phyloP scores from a whole-genome alignment of 1,140 invertebrate genomes.

The Pissodes strobi region DNA sequence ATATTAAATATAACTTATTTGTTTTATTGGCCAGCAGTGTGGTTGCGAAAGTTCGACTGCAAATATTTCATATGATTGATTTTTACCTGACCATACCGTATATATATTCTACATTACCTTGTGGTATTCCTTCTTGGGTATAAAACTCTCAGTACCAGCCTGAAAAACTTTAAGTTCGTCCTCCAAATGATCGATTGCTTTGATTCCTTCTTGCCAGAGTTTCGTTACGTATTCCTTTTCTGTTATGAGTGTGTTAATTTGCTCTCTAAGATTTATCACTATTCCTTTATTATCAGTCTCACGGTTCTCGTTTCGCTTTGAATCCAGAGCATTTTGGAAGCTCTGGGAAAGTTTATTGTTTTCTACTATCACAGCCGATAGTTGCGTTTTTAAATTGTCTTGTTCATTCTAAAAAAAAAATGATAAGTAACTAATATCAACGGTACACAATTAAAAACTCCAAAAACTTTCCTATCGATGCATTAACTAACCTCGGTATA shows the following conservation, averaged over 20 bases:
- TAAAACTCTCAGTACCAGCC: constrained; percentile 38
- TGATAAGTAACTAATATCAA: too few species aligned
- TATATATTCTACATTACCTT: constrained; percentile 19
- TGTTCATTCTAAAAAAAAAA: constrained; percentile 48
- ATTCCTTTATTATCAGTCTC: constrained; percentile 37
- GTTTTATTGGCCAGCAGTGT: too few species aligned
- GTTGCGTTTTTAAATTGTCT: constrained; percentile 40
- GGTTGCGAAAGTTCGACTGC: too few species aligned
- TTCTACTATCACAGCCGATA: constrained; percentile 41
- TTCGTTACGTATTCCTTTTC: constrained; percentile 50
- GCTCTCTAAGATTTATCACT: constrained; percentile 48
- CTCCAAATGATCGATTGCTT: constrained; percentile 49
- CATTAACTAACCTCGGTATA: too few species aligned
- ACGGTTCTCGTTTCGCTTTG: constrained; percentile 16
- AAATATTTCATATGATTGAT: too few species aligned
- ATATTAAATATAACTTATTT: too few species aligned
- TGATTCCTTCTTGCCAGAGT: constrained; percentile 48
- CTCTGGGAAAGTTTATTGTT: constrained; percentile 43
- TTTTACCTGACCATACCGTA: too few species aligned
- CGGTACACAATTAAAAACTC: too few species aligned
- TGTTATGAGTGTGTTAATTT: constrained; percentile 40
- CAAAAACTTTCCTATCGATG: too few species aligned
- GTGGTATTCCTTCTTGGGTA: constrained; percentile 38
- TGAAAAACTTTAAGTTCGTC: constrained; percentile 47
- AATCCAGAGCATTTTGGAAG: constrained; percentile 32